Evolutionary conservation across 1,140 invertebrate species (phyloP), one percentile per base, ranked within the genome.

Genomic region (Cydia splendana): DNA sequence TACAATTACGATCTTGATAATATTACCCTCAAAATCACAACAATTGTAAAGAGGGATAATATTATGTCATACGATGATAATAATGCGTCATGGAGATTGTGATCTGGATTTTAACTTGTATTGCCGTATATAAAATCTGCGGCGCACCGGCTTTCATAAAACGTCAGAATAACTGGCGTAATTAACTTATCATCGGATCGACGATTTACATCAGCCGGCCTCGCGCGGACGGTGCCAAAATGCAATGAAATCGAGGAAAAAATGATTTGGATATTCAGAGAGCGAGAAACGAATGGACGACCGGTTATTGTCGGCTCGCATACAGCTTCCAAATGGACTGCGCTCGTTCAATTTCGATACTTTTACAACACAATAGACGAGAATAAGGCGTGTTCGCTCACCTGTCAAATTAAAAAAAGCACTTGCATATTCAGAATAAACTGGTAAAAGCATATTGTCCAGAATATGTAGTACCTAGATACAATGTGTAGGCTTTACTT

Each of bases 321-420:
- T 88, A 87, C 82, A 86, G 84, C 78, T 67, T 83, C 87, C 84
- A 90, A 93, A 91, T 91, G 90, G 91, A 91, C 88, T 86, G 84
- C 84, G 84, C 80, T 81, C 86, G 86, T 89, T 88, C 90, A 91
- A 91, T 91, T 91, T 90, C 88, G 89, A 93, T 93, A 93, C 91
- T 91, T 90, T 91, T 83, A 84, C 88, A 88, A 91, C 84, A 93
- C 91, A 93, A 93, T 93, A 86, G 90, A 82, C 79, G 83, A 81
- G 82, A 85, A 87, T 87, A 93, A 91, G 91, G 90, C 89, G 88
- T 90, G 90, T 81, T 87, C 91, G 82, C 80, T 91, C 89, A 91
- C 88, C 91, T 91, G 88, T 90, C 88, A 91, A 93, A 93, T 93
- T 93, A 93, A 93, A 91, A 89, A 88, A 93, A 90, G 85, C 87